Conservation (phyloP, 2,888 invertebrate genomes). For the Latheticus oryzae region DNA sequence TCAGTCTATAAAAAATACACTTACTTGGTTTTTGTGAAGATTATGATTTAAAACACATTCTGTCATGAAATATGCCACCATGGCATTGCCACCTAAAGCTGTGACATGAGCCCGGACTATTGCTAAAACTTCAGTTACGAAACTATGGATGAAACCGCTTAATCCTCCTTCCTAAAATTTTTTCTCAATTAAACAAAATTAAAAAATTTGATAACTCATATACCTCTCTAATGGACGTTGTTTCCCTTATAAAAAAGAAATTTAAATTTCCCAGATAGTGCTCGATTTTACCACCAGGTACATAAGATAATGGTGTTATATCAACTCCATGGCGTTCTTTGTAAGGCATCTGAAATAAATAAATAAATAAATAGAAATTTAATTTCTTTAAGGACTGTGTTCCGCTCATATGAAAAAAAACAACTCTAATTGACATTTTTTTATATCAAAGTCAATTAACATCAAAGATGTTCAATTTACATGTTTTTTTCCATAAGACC, state of each 20-base stretch:
- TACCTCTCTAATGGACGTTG: slow-evolving; percentile 88
- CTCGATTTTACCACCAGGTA: slow-evolving; percentile 82
- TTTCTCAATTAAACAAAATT: slow-evolving; percentile 36
- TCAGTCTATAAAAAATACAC: no score
- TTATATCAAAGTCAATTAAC: no score
- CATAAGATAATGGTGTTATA: slow-evolving; percentile 83
- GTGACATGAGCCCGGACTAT: slow-evolving; percentile 94
- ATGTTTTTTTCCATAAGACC: no score
- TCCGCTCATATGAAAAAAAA: no score
- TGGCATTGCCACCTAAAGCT: slow-evolving; percentile 93
- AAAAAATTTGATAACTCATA: not conserved
- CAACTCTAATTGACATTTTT: no score
- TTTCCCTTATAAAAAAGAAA: slow-evolving; percentile 95
- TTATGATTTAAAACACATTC: slow-evolving; percentile 92
- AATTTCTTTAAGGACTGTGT: no score
- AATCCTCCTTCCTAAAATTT: slow-evolving; percentile 82
- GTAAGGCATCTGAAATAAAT: slow-evolving; percentile 61
- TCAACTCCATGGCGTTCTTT: slow-evolving; percentile 75
- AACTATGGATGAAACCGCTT: slow-evolving; percentile 94
- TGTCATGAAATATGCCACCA: slow-evolving; percentile 93
- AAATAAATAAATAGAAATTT: slow-evolving; percentile 33
- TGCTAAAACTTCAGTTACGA: slow-evolving; percentile 92
- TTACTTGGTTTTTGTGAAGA: slow-evolving; percentile 96
- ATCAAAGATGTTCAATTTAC: no score
- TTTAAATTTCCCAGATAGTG: slow-evolving; percentile 90